These are phyloP conservation scores for Trisateles emortualis DNA, from an alignment of 2,888 invertebrate genomes.

Conservation along the genomic window DNA sequence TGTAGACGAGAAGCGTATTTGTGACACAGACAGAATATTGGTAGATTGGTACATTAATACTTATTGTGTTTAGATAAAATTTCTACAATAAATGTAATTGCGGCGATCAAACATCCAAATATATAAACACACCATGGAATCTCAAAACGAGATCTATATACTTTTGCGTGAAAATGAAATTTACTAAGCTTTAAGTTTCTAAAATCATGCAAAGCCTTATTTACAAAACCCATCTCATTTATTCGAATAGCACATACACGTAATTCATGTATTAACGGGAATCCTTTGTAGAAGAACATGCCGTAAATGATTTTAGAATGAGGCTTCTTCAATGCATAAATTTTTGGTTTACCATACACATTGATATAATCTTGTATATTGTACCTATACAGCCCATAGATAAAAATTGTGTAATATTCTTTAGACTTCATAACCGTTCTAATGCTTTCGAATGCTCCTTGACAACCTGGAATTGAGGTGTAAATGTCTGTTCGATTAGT, in stretches of 20 bases:
- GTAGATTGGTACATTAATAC: too few relatives aligned
- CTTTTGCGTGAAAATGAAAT: constrained; percentile 24
- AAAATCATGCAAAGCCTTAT: constrained; percentile 41
- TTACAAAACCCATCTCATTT: constrained; percentile 61
- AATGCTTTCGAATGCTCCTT: constrained; percentile 49
- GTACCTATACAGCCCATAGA: constrained; percentile 53
- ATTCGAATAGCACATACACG: constrained; percentile 49
- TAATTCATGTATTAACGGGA: constrained; percentile 55
- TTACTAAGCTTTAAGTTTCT: constrained; percentile 32
- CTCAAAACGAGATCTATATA: constrained; percentile 28
- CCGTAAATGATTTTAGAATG: constrained; percentile 59
- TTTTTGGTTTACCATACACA: constrained; percentile 41
- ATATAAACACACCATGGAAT: constrained; percentile 59
- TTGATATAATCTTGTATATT: constrained; percentile 52
- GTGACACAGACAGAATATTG: too few relatives aligned
- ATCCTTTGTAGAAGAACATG: constrained; percentile 68
- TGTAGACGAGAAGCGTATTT: too few relatives aligned
- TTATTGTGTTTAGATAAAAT: constrained; percentile 21
- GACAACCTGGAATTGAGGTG: constrained; percentile 18
- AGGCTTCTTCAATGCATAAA: constrained; percentile 50
- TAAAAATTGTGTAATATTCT: constrained; percentile 52
- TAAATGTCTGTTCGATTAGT: constrained; percentile 14
- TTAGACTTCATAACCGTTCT: constrained; percentile 50
- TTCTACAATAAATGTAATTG: constrained; percentile 47
- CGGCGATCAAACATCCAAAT: constrained; percentile 48